Conservation (phyloP, 2,797 vertebrate genomes). For the Yasuhikotakia modesta region DNA sequence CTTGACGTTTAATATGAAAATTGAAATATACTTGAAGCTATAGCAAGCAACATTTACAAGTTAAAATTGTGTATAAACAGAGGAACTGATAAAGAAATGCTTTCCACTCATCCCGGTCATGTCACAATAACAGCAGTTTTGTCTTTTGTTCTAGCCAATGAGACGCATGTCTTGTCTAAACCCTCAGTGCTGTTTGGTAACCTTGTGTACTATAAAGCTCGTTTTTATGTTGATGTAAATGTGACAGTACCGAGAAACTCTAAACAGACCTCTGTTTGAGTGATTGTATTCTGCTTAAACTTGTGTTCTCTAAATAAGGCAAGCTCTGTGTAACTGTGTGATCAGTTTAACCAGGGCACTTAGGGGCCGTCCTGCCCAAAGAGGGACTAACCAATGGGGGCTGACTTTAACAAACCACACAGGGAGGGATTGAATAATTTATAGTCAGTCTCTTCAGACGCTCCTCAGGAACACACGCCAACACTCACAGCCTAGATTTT, state of each 20-base stretch:
- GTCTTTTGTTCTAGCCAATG: conserved; percentile 39
- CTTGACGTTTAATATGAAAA: too few species aligned
- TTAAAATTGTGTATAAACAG: neutral
- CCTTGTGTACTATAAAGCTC: conserved; percentile 51
- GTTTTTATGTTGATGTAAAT: conserved; percentile 69
- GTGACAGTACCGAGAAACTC: conserved; percentile 57
- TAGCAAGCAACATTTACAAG: too few species aligned
- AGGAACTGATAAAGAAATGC: neutral
- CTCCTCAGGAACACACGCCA: conserved; percentile 48
- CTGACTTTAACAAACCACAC: conserved; percentile 64
- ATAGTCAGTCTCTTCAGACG: conserved; percentile 51
- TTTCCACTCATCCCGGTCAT: neutral
- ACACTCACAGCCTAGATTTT: neutral
- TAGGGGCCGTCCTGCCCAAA: conserved; percentile 52
- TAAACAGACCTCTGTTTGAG: conserved; percentile 64
- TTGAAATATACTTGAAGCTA: too few species aligned
- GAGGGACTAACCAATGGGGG: conserved; percentile 56
- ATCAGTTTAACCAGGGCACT: conserved; percentile 63
- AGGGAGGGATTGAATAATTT: conserved; percentile 69
- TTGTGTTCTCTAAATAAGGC: conserved; percentile 64
- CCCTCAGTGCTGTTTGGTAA: conserved; percentile 18
- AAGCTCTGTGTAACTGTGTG: conserved; percentile 51
- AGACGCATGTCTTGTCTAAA: conserved; percentile 30
- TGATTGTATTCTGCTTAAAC: conserved; percentile 68
- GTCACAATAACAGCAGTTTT: neutral